Base-by-base conservation (phyloP, 2,113 vertebrate genomes). In the Terrapene triunguis region DNA sequence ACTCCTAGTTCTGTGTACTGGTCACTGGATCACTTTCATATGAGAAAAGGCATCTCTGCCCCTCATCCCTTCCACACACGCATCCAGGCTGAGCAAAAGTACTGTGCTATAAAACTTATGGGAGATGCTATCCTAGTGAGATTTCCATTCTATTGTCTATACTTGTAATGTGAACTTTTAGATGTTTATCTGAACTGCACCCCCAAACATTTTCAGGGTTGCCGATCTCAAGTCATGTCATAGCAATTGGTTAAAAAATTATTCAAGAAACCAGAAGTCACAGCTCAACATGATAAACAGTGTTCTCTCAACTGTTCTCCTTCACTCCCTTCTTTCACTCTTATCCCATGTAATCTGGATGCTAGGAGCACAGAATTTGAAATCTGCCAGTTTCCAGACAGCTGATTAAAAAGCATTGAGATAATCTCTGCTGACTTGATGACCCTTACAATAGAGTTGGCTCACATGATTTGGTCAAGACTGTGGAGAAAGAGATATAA, bases 161-260 rank as follows among this genome's bases (percentile, higher is more conserved):
- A 57, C 69, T 79, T 47, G 27, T 44, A 48, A 79, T 12, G 53
- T 29, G 69, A 27, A 29, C 69, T 65, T 57, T 48, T 29, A 5
- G 0, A 0, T 82, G 5, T 51, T 3, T 79, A 35, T 47, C 6
- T 76, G 48, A 32, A 8, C 16, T 69, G 54, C 38, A 69, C 13
- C 13, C 69, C 8, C 24, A 82, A 8, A 47, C 38, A 3, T 57
- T 78, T 82, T 44, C 76, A 85, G n/a, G 54, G 10, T 38, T 57
- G 7, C n/a, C 10, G 55, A 6, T 32, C 44, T 35, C 25, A 19
- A 69, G 10, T 24, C 6, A 27, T 88, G 42, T 13, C 3, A 1
- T 69, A 85, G 19, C 25, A 79, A n/a, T 48, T 48, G 25, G 27
- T 32, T 79, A 48, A 48, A 79, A 79, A 27, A 79, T 16, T 2